Conservation (phyloP, 1,140 invertebrate genomes). For the Bradysia coprophila region DNA sequence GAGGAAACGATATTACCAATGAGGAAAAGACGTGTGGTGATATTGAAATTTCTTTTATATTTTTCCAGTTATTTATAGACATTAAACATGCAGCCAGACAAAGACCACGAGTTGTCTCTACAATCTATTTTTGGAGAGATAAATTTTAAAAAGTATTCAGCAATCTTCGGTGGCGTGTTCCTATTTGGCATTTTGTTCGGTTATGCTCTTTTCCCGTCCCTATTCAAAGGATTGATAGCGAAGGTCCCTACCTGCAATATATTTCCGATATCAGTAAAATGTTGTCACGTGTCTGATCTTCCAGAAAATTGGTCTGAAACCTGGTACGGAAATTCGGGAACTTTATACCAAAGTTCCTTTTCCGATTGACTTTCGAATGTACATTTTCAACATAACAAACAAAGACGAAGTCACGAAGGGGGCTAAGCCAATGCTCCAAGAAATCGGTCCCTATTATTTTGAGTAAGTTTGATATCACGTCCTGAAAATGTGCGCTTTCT, state of each 20-base stretch:
- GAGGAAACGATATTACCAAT: too few relatives aligned
- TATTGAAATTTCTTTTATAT: too few relatives aligned
- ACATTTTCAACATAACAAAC: conserved; percentile 75
- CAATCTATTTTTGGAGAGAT: too few relatives aligned
- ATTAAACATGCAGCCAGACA: too few relatives aligned
- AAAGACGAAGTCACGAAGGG: conserved; percentile 42
- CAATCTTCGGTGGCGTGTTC: too few relatives aligned
- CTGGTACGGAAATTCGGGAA: conserved; percentile 38
- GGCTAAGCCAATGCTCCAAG: conserved; percentile 42
- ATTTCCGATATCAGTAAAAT: background rate
- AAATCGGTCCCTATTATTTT: conserved; percentile 58
- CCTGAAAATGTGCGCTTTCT: too few relatives aligned
- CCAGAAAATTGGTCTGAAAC: conserved; percentile 35
- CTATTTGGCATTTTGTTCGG: conserved; percentile 40
- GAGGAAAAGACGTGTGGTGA: too few relatives aligned
- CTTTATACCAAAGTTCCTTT: conserved; percentile 51
- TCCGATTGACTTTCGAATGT: conserved; percentile 56
- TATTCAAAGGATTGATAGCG: conserved; percentile 27
- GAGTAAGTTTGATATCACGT: conserved; percentile 43
- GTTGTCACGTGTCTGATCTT: background rate
- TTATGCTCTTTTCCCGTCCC: conserved; percentile 36
- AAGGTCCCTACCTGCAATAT: background rate
- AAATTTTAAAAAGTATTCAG: too few relatives aligned
- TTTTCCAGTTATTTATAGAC: too few relatives aligned
- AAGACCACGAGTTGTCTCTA: too few relatives aligned